A percentile compares a stretch with the other conserved stretches of the same genome.
These are phyloP conservation scores for Lacerta viridis DNA, from an alignment of 2,797 vertebrate genomes.

Conservation along the genomic window DNA sequence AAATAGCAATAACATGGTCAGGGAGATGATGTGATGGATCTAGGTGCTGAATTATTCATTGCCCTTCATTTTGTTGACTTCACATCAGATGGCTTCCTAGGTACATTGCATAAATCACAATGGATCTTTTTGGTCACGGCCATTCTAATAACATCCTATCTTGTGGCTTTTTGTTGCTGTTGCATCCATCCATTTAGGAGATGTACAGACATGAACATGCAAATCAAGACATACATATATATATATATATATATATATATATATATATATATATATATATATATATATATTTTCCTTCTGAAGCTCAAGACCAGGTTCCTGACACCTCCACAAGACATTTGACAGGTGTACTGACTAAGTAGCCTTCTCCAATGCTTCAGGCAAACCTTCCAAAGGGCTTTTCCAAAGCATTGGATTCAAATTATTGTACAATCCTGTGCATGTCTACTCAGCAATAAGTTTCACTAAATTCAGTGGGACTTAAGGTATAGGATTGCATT, in stretches of 20 bases:
- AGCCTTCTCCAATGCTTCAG: background rate
- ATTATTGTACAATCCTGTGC: background rate
- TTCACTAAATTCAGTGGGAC: background rate
- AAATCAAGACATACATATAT: slow-evolving; percentile 11
- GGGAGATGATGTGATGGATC: slow-evolving; percentile 78
- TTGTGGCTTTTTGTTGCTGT: slow-evolving; percentile 65
- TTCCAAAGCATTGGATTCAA: background rate
- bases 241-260: no score
- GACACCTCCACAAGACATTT: slow-evolving; percentile 11
- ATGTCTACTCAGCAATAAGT: no score
- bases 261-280: no score
- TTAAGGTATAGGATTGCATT: background rate
- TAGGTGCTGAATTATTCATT: slow-evolving; percentile 82
- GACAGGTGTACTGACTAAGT: background rate
- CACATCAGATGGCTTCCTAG: slow-evolving; percentile 76
- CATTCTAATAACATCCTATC: slow-evolving; percentile 71
- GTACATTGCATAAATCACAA: slow-evolving; percentile 76
- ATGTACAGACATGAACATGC: background rate
- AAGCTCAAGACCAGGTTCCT: background rate
- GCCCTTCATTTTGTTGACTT: slow-evolving; percentile 78
- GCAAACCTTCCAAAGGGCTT: background rate
- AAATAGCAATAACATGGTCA: slow-evolving; percentile 77
- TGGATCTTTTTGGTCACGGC: slow-evolving; percentile 71
- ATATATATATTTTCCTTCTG: background rate
- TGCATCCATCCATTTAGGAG: slow-evolving; percentile 50